Evolutionary conservation across 2,113 vertebrate species (phyloP).

Genomic region (Plestiodon gilberti): DNA sequence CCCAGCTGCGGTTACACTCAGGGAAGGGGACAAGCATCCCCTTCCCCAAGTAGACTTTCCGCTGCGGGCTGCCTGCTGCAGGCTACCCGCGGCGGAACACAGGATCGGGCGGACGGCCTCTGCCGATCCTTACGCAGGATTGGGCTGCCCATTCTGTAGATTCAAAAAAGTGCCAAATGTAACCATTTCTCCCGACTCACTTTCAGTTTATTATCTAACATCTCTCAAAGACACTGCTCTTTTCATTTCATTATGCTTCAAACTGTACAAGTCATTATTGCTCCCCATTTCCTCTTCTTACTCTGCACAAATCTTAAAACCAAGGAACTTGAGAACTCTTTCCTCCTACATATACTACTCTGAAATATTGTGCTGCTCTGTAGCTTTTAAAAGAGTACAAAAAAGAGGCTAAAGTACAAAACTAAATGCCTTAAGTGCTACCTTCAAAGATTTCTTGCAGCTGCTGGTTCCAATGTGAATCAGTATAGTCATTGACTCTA

Average conservation of each 20-base stretch:
- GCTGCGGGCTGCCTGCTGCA: no score
- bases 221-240: not conserved
- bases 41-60: no score
- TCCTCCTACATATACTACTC: conserved; percentile 18
- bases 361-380: conserved; percentile 54
- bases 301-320: conserved; percentile 39
- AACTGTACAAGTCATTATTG: not conserved
- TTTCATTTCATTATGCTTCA: not conserved
- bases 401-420: conserved; percentile 61
- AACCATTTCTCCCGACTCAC: conserved; percentile 2
- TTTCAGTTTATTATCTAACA: not conserved
- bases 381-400: conserved; percentile 60
- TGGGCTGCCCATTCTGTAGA: not conserved
- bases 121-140: no score
- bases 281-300: conserved; percentile 22
- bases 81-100: no score
- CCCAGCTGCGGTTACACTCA: no score
- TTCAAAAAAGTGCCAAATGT: conserved; percentile 8
- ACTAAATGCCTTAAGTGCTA: conserved; percentile 66
- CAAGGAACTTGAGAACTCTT: conserved; percentile 30
- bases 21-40: no score
- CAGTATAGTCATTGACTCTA: conserved; percentile 41
- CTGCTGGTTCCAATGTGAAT: conserved; percentile 56
- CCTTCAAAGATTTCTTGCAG: conserved; percentile 51
- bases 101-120: no score